phyloP scores from a whole-genome alignment of 2,113 vertebrate species.

The Melospiza georgiana region DNA sequence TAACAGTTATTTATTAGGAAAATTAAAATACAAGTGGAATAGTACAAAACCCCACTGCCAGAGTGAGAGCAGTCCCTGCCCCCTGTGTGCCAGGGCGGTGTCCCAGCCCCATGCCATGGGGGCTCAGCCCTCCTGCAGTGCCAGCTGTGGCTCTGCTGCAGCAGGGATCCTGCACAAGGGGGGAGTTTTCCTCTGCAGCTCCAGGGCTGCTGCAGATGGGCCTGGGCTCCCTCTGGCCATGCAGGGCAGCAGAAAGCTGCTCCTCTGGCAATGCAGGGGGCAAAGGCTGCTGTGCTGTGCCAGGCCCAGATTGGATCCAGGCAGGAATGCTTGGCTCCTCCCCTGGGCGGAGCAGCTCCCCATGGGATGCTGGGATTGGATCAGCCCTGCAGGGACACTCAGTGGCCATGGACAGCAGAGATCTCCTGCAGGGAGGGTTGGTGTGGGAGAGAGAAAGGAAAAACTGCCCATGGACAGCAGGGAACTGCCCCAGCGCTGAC shows the following conservation, averaged over 20 bases:
- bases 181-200: neutral
- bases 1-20: neutral
- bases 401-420: neutral
- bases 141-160: neutral
- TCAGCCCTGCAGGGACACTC: neutral
- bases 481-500: neutral
- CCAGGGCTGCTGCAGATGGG: neutral
- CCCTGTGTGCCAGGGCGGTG: neutral
- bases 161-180: neutral
- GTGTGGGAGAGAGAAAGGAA: neutral
- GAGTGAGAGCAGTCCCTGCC: rapidly evolving
- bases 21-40: neutral
- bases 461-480: neutral
- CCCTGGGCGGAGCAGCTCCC: neutral
- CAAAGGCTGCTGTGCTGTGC: neutral
- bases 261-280: neutral
- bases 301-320: neutral
- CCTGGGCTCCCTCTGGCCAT: neutral
- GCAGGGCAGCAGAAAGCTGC: neutral
- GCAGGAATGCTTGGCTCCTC: neutral
- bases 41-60: neutral
- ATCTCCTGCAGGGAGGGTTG: neutral
- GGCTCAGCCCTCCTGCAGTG: neutral
- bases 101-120: neutral
- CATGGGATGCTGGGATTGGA: neutral